Evolutionary conservation across 64 coral and sea anemone species (phyloP), one percentile per base, ranked within the genome.

Genomic region (Platygyra sinensis): DNA sequence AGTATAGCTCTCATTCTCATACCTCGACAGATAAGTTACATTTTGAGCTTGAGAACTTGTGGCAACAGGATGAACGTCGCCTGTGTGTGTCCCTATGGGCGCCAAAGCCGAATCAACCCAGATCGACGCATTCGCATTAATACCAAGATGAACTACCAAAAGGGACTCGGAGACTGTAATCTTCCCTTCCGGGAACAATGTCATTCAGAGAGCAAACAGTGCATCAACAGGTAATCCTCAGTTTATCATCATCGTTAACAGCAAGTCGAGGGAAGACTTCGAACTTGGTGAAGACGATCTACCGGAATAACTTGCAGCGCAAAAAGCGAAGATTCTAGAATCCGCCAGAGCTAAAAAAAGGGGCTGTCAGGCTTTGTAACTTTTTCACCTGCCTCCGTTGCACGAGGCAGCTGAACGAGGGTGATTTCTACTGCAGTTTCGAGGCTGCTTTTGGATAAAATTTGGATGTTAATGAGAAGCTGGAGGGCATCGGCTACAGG

Each of bases 331-430:
- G 38, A 69, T n/a, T 18, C 13, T 71, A 22, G n/a, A 85, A 71
- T 15, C 81, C 63, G 12, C 62, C 81, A 9, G n/a, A n/a, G n/a
- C n/a, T n/a, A n/a, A n/a, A n/a, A n/a, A n/a, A n/a, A n/a, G n/a
- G n/a, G n/a, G n/a, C 11, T 50, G 24, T 85, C 60, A 24, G 67
- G 63, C 27, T 85, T 63, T 85, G 81, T 71, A 33, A 71, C 12
- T 25, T 85, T 85, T 2, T 1, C 63, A n/a, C 31, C 52, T 85
- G 63, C 81, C 72, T 72, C 63, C 90, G 11, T 76, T 99, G 25
- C 90, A 96, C 50, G 94, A 89, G 86, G 97, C 97, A 8, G 91
- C 94, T 49, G 94, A 99, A 32, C 81, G 87, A 39, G n/a, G 97
- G 97, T 18, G 91, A 96, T n/a, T 89, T 67, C 82, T 2, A n/a